Evolutionary conservation across 1,140 invertebrate genomes (phyloP), one percentile per base, ranked within the genome.

Genomic region (Drosophila jambulina): DNA sequence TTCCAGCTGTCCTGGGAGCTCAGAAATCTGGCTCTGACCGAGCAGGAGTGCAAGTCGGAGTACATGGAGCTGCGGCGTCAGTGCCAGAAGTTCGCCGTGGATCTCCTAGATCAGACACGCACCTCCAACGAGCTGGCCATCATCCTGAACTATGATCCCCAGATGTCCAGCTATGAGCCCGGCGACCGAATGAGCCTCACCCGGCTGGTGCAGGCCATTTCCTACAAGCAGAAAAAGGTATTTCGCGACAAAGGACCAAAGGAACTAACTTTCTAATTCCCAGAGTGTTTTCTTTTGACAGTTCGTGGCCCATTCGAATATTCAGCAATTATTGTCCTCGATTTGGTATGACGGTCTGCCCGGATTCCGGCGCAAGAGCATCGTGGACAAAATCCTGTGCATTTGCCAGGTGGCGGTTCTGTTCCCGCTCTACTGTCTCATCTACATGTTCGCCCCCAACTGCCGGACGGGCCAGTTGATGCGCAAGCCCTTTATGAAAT

Each of bases 401-500:
- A 95, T 97, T 13, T 91, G 95, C 5, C 95, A 95, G 84, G 95
- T 98, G 1, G 97, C 97, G 0, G 61, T 97, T 2, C 91, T 98
- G 12, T 98, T 98, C 91, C 98, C 98, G 0, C 94, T 98, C 46
- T 98, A 98, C 93, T 97, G 97, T 85, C 92, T 95, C 1, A 93
- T 97, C 40, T 98, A 98, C 82, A 96, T 98, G 93, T 85, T 98
- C 15, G 95, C 95, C 0, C 97, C 97, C 0, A 95, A 96, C 71
- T 96, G 96, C 53, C 93, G 94, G 29, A 95, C 95, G 23, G 97
- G 97, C 1, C 95, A 95, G 84, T 93, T 97, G 4, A 96, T 98
- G 94, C 95, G 96, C 72, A 97, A 97, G 85, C 98, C 98, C 0
- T 98, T 99, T 91, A 97, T 99, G 95, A 99, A 99, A 93, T 99